phyloP scores from a whole-genome alignment of 2,113 vertebrate species.

The Hippoglossus stenolepis region DNA sequence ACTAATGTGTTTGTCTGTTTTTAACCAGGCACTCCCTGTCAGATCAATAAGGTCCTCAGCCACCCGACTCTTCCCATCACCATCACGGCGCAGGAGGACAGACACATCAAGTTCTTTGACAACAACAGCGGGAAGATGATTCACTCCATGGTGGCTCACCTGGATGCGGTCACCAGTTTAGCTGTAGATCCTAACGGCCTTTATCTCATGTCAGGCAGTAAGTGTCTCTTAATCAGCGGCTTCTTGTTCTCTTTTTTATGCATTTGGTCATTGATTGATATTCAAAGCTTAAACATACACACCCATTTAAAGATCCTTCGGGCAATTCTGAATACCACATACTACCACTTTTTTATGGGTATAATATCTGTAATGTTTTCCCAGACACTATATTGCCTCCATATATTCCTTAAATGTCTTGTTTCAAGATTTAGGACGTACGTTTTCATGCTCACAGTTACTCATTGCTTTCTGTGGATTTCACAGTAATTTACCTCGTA shows the following conservation, averaged over 20 bases:
- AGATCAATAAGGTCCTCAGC: slow-evolving; percentile 97
- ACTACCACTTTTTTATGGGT: too few relatives aligned
- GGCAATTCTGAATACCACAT: too few relatives aligned
- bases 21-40: slow-evolving; percentile 84
- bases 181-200: slow-evolving; percentile 98
- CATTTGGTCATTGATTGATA: neutral
- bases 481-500: neutral
- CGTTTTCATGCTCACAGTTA: neutral
- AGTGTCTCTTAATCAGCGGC: slow-evolving; percentile 77
- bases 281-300: neutral
- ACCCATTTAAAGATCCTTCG: too few relatives aligned
- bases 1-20: slow-evolving; percentile 4
- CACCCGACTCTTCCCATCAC: slow-evolving; percentile 99
- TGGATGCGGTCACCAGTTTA: slow-evolving; percentile 98
- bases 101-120: slow-evolving; percentile 98
- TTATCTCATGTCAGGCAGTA: slow-evolving; percentile 99
- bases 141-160: slow-evolving; percentile 98
- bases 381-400: neutral
- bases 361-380: neutral
- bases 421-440: neutral
- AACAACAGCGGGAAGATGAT: slow-evolving; percentile 98
- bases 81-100: slow-evolving; percentile 97
- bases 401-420: neutral
- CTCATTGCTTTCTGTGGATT: neutral
- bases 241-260: too few relatives aligned